Conservation (phyloP, 2,888 invertebrate species). For the Catocala fraxini region DNA sequence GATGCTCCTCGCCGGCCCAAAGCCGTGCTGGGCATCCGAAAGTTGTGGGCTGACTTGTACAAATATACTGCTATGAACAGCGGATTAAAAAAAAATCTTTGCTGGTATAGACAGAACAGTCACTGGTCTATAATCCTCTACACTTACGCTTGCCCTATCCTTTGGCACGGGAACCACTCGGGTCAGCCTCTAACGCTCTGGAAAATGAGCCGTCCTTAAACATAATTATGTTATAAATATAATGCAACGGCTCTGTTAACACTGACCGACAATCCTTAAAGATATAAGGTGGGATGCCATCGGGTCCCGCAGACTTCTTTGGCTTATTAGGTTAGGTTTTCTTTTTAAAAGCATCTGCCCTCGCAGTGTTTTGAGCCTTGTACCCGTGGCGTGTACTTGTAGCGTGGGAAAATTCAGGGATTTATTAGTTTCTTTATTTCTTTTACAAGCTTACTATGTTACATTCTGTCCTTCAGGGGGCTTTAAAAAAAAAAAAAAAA, state of each 20-base stretch:
- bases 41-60: neutral
- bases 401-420: no score
- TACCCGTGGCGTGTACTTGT: no score
- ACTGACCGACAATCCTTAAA: conserved; percentile 3
- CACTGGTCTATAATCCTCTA: neutral
- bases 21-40: neutral
- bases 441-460: no score
- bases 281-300: conserved; percentile 6
- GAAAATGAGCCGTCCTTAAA: neutral
- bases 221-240: neutral
- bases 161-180: neutral
- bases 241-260: neutral
- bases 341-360: no score
- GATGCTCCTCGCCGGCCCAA: neutral
- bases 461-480: no score
- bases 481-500: no score
- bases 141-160: neutral
- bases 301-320: neutral
- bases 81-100: neutral
- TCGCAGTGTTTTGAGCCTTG: no score
- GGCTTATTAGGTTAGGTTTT: no score
- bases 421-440: no score
- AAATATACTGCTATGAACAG: neutral
- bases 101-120: neutral
- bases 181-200: neutral